These are phyloP conservation scores for Coracopsis vasa DNA, from an alignment of 2,113 vertebrate species.

Conservation along the genomic window DNA sequence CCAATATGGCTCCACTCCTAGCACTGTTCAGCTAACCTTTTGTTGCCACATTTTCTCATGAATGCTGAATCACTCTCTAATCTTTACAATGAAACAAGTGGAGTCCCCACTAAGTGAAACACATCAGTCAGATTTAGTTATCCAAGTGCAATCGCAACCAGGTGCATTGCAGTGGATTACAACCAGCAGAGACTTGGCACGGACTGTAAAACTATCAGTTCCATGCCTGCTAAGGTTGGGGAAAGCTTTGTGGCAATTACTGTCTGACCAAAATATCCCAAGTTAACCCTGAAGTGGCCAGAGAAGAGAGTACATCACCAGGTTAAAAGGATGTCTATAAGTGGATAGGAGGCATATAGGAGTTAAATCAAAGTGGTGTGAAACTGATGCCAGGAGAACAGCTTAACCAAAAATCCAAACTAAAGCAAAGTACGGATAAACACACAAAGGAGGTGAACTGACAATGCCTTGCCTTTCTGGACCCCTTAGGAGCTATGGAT, in stretches of 20 bases:
- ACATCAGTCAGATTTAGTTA: slow-evolving; percentile 51
- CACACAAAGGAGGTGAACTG: not conserved
- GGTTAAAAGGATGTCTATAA: rapidly evolving
- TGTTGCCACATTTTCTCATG: slow-evolving; percentile 68
- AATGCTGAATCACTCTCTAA: slow-evolving; percentile 69
- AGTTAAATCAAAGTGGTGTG: not conserved
- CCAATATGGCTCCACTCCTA: slow-evolving; percentile 70
- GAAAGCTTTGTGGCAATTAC: not conserved
- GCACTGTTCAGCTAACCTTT: slow-evolving; percentile 64
- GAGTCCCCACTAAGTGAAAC: slow-evolving; percentile 45
- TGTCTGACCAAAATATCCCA: not conserved
- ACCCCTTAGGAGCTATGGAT: not conserved
- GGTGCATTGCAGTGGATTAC: slow-evolving; percentile 35
- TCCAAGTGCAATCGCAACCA: slow-evolving; percentile 23
- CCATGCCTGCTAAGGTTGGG: not conserved
- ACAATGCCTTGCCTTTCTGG: rapidly evolving
- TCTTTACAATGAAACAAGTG: slow-evolving; percentile 49
- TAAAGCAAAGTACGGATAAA: not conserved
- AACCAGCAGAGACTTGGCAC: not conserved
- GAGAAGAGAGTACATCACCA: not conserved
- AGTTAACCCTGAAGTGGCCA: not conserved
- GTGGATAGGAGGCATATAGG: rapidly evolving
- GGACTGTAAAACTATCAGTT: slow-evolving; percentile 22
- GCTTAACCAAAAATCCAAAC: not conserved
- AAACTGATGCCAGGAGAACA: not conserved